Conservation (phyloP, 2,113 vertebrate species). For the zebrafish (Danio rerio) region DNA sequence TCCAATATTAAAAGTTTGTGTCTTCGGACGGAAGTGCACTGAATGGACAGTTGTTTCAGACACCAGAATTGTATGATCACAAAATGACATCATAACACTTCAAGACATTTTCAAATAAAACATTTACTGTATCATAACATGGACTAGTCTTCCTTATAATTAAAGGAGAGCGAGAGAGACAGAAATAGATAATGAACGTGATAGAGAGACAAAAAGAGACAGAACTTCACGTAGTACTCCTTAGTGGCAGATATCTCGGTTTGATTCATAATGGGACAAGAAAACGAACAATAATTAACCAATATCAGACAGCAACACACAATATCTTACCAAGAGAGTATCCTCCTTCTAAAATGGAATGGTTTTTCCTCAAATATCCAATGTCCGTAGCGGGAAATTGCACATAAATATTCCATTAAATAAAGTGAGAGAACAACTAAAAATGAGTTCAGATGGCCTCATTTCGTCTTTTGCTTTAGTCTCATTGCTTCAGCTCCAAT, state of each 20-base stretch:
- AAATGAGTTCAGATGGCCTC: slow-evolving; percentile 60
- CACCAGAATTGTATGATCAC: slow-evolving; percentile 79
- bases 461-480: slow-evolving; percentile 54
- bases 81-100: slow-evolving; percentile 75
- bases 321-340: slow-evolving; percentile 83
- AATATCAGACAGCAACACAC: slow-evolving; percentile 75
- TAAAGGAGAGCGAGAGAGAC: slow-evolving; percentile 68
- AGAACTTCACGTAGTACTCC: slow-evolving; percentile 86
- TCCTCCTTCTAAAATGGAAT: slow-evolving; percentile 89
- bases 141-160: slow-evolving; percentile 78
- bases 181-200: slow-evolving; percentile 32
- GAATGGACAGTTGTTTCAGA: slow-evolving; percentile 79
- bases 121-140: slow-evolving; percentile 76
- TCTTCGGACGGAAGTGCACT: slow-evolving; percentile 86
- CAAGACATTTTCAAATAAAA: slow-evolving; percentile 75
- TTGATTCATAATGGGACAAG: slow-evolving; percentile 73
- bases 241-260: slow-evolving; percentile 70
- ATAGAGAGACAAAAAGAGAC: slow-evolving; percentile 45
- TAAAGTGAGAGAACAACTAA: slow-evolving; percentile 66
- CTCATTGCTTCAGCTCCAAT: slow-evolving; percentile 96
- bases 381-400: slow-evolving; percentile 84
- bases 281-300: slow-evolving; percentile 77
- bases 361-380: slow-evolving; percentile 89
- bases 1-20: slow-evolving; percentile 88
- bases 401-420: slow-evolving; percentile 90